A percentile compares a stretch with the other conserved stretches of the same genome.
phyloP scores from a whole-genome alignment of 2,113 vertebrate species.

The Clarias magur region DNA sequence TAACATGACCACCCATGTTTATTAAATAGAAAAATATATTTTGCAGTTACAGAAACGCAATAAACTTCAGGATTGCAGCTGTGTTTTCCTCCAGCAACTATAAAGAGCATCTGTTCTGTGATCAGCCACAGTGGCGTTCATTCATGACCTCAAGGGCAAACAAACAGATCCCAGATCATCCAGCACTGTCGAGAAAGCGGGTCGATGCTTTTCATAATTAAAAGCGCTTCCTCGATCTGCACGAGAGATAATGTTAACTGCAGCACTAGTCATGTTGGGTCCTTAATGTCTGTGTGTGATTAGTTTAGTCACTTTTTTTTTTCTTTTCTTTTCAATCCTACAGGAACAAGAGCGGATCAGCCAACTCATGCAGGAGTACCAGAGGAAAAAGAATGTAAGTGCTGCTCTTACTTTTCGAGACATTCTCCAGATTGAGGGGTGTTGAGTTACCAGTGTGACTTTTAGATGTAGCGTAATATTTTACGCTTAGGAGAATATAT shows the following conservation, averaged over 20 bases:
- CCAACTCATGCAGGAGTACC: constrained; percentile 83
- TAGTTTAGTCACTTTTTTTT: neutral
- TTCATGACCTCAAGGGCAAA: neutral
- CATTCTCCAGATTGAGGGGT: neutral
- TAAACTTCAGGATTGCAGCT: neutral
- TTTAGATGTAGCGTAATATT: neutral
- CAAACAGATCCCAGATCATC: neutral
- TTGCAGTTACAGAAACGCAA: neutral
- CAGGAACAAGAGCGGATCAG: constrained; percentile 89
- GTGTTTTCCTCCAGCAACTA: neutral
- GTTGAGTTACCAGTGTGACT: neutral
- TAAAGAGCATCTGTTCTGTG: neutral
- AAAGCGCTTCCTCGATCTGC: neutral
- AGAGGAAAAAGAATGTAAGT: constrained; percentile 91
- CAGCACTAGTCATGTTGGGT: neutral
- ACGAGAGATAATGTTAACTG: neutral
- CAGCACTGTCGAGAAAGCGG: neutral
- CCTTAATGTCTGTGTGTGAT: no score
- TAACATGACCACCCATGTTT: neutral
- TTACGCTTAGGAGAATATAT: no score
- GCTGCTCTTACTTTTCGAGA: neutral
- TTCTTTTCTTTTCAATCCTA: constrained; percentile 35
- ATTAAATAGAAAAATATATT: neutral
- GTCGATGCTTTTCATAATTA: neutral
- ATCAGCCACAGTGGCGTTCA: neutral